Base-by-base conservation (phyloP, 2,888 invertebrate species). In the Drosophila tripunctata region DNA sequence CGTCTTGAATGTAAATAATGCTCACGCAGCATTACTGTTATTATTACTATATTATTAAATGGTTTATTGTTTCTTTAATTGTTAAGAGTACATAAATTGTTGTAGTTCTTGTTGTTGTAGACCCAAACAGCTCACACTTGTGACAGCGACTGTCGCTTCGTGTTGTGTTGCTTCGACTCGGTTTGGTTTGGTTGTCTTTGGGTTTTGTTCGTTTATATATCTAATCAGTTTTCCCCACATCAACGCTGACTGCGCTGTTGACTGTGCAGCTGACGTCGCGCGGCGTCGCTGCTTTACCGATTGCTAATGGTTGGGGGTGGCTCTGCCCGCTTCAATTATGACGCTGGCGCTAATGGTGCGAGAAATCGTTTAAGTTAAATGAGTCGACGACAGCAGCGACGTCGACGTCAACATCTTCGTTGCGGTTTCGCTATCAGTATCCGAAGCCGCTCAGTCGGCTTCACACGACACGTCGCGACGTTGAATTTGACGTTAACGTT, bases 301-400 rank as follows among this genome's bases (percentile, higher is more conserved):
- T 17, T 12, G 14, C 4, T 17, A 17, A 12, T 33, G 41, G 50
- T 41, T 64, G 70, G 58, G 63, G 65, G 50, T 76, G 73, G 63
- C 30, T n/a, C n/a, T 38, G 64, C 27, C 22, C 40, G 35, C 48
- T 65, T 57, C 71, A 67, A 64, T 84, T 78, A 74, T 78, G 78
- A 84, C 78, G 78, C 78, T 67, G n/a, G n/a, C 24, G 67, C 70
- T 78, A 80, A 84, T 84, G 66, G 81, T 40, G 75, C 60, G 81
- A 84, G 74, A 80, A 84, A 78, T 84, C 78, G 78, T 80, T 83
- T 80, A 47, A 73, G 62, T 43, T 38, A 33, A 50, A 15, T 44
- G 47, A 4, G 15, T 4, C 12, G 10, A 6, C n/a, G 36, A 14
- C 33, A 10, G 8, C 21, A 15, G 19, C 19, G 22, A 19, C 12